Base-by-base conservation (phyloP, 2,888 invertebrate species). In the Ormyrus labotus region DNA sequence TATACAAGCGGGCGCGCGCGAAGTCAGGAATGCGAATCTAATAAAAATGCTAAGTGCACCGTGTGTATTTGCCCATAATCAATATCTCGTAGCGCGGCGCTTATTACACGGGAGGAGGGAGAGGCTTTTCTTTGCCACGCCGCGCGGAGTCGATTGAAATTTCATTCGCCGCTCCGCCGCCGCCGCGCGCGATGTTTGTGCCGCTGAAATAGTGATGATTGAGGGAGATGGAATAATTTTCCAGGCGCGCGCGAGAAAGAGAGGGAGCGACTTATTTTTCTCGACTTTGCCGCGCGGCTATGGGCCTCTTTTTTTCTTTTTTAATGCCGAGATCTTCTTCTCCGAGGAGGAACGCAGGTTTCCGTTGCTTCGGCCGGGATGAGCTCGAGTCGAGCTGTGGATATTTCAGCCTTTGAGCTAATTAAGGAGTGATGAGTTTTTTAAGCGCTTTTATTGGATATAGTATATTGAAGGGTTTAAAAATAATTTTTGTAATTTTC, bases 11-110 rank as follows among this genome's bases (percentile, higher is more conserved):
- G 34, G 34, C 1, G n/a, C 19, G 51, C 67, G 13, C 67, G 60
- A 55, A 78, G 72, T 78, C 72, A 61, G 72, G 72, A 67, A 71
- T 72, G 67, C 60, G 78, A 72, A 78, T 78, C 72, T 78, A 78
- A 78, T 78, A 78, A 78, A 78, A 78, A 78, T 78, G 78, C 78
- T 72, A 72, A 78, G 72, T 67, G 19, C 6, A 6, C 13, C 7
- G 4, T 11, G 6, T 69, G 6, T 69, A n/a, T 78, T 58, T 65
- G 65, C 65, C 65, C 78, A 78, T 72, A 78, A 78, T 78, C 78
- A 78, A 78, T 78, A 78, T 53, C 58, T 61, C 71, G 60, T 78
- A 64, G 67, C 57, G 67, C 57, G 34, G 34, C 60, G 72, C 78
- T 78, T 78, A 72, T 78, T 78, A 72, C 72, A 53, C 58, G 55